phyloP scores from a whole-genome alignment of 2,888 invertebrate genomes.

The Athripsodes cinereus region DNA sequence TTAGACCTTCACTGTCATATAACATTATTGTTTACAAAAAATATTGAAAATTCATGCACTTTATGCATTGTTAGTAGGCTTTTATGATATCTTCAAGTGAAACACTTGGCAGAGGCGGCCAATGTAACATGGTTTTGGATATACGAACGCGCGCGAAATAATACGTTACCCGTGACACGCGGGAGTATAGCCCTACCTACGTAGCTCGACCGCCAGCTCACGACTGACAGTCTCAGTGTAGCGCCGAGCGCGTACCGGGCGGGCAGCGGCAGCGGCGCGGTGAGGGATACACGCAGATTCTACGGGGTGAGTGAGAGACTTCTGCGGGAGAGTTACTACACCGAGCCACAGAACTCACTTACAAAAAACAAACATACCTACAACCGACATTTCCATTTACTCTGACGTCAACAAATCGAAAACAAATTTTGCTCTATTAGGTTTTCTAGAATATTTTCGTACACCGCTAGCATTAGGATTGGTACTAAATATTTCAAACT shows the following conservation, averaged over 20 bases:
- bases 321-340: slow-evolving; percentile 13
- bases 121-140: background rate
- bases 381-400: too few species aligned
- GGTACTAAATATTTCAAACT: too few species aligned
- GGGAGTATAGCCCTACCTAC: background rate
- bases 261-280: slow-evolving; percentile 4
- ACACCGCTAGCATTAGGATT: too few species aligned
- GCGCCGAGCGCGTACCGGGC: slow-evolving; percentile 5
- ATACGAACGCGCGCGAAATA: background rate
- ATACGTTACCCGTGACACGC: background rate
- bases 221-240: slow-evolving; percentile 4
- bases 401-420: too few species aligned
- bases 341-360: background rate
- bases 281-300: slow-evolving; percentile 4
- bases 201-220: background rate
- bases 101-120: background rate
- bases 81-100: background rate
- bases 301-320: slow-evolving; percentile 3
- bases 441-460: too few species aligned
- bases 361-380: too few species aligned
- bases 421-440: too few species aligned
- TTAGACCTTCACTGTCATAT: background rate
- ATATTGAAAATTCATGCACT: background rate
- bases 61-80: background rate
- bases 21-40: background rate